phyloP scores from a whole-genome alignment of 2,797 vertebrate species.

The Xenopus petersii region DNA sequence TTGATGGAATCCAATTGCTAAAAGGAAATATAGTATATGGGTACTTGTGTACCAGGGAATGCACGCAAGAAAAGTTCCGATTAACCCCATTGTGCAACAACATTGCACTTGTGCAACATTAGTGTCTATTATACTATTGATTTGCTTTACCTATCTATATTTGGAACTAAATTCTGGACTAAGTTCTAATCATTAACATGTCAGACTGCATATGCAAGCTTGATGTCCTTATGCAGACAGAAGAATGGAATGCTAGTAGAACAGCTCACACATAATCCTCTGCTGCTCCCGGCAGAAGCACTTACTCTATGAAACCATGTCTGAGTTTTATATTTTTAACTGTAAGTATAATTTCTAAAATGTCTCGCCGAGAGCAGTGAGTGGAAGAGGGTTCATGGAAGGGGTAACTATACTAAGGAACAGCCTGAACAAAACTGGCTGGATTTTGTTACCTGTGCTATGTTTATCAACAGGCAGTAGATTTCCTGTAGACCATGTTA shows the following conservation, averaged over 20 bases:
- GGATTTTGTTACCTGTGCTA: too few relatives aligned
- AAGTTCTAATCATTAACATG: not conserved
- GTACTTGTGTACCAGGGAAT: too few relatives aligned
- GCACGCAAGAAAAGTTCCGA: too few relatives aligned
- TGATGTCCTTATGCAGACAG: conserved; percentile 18
- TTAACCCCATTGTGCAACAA: too few relatives aligned
- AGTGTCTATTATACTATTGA: too few relatives aligned
- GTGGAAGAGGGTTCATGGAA: conserved; percentile 20
- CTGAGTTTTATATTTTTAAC: conserved; percentile 41
- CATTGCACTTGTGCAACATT: too few relatives aligned
- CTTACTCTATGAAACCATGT: conserved; percentile 18
- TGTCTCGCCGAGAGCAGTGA: conserved; percentile 18
- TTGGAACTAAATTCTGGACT: not conserved
- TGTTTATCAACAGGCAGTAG: not conserved
- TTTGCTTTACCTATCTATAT: too few relatives aligned
- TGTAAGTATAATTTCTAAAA: conserved; percentile 30
- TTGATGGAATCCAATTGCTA: too few relatives aligned
- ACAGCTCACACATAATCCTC: conserved; percentile 6
- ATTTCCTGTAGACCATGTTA: too few relatives aligned
- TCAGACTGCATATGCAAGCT: not conserved
- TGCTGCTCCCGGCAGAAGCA: conserved; percentile 11
- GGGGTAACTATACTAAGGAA: conserved; percentile 1
- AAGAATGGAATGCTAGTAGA: not conserved
- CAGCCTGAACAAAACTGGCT: too few relatives aligned
- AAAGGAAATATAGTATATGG: too few relatives aligned